phyloP scores from a whole-genome alignment of 2,113 vertebrate species.

The Rousettus leschenaultii region DNA sequence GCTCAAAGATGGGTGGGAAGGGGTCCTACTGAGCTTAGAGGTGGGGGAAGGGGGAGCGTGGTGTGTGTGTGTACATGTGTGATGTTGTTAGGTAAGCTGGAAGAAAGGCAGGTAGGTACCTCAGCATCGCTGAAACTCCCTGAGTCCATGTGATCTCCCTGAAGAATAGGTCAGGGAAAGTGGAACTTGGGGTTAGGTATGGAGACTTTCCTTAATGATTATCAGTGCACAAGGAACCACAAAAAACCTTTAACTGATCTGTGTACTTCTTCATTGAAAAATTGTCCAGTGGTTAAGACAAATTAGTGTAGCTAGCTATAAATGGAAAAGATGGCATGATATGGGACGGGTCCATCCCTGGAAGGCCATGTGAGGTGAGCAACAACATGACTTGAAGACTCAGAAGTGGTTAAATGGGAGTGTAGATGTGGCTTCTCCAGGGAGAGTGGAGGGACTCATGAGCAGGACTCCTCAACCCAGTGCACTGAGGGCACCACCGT shows the following conservation, averaged over 20 bases:
- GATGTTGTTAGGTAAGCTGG: not conserved
- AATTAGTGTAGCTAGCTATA: no score
- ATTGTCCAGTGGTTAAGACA: fast-evolving
- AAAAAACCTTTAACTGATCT: not conserved
- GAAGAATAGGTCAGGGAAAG: not conserved
- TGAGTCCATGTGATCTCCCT: not conserved
- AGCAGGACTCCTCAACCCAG: not conserved
- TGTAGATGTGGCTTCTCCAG: not conserved
- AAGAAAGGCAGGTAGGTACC: not conserved
- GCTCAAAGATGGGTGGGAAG: not conserved
- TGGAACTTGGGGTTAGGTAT: not conserved
- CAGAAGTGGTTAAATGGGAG: not conserved
- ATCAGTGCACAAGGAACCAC: fast-evolving
- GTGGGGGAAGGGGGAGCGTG: no score
- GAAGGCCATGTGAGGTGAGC: not conserved
- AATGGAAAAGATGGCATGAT: not conserved
- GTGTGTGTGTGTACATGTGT: not conserved
- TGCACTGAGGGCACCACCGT: fast-evolving
- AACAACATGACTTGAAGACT: not conserved
- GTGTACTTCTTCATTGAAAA: not conserved
- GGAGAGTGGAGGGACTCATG: no score
- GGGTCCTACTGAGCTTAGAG: not conserved
- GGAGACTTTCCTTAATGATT: not conserved
- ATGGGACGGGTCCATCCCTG: no score
- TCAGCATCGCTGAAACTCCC: not conserved